Conservation (phyloP, 2,797 vertebrate genomes). For the Cossypha niveicapilla region DNA sequence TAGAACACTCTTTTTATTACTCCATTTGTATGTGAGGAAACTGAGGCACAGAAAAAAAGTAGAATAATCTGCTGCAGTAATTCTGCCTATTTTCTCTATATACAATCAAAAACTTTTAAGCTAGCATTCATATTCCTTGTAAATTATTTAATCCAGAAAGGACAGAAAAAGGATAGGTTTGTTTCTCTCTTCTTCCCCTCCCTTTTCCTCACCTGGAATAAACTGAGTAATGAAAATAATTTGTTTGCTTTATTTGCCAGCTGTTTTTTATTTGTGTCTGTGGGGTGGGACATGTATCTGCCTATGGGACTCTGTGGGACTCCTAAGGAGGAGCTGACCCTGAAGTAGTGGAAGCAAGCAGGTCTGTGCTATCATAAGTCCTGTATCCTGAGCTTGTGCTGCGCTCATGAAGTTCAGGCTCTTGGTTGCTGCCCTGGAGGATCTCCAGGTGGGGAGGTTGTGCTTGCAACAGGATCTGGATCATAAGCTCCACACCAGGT, state of each 20-base stretch:
- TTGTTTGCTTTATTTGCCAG: neutral
- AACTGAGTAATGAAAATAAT: neutral
- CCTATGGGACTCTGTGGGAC: neutral
- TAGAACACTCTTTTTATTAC: neutral
- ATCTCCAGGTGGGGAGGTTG: neutral
- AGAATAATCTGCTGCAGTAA: neutral
- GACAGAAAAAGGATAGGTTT: neutral
- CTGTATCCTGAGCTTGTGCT: neutral
- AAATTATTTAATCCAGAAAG: neutral
- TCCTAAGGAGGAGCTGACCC: neutral
- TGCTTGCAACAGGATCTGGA: neutral
- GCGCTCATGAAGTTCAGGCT: neutral
- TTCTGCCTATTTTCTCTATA: neutral
- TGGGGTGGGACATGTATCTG: neutral
- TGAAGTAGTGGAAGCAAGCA: neutral
- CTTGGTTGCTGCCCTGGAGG: neutral
- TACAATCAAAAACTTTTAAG: neutral
- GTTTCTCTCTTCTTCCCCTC: neutral
- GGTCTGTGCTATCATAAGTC: neutral
- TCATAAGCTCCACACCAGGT: neutral
- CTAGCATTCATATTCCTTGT: neutral
- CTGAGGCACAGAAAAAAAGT: neutral
- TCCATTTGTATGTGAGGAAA: neutral
- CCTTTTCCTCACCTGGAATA: neutral
- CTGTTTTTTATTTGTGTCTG: fast-evolving